Evolutionary conservation across 1,140 invertebrate genomes (phyloP).

Genomic region (Anastrepha ludens): DNA sequence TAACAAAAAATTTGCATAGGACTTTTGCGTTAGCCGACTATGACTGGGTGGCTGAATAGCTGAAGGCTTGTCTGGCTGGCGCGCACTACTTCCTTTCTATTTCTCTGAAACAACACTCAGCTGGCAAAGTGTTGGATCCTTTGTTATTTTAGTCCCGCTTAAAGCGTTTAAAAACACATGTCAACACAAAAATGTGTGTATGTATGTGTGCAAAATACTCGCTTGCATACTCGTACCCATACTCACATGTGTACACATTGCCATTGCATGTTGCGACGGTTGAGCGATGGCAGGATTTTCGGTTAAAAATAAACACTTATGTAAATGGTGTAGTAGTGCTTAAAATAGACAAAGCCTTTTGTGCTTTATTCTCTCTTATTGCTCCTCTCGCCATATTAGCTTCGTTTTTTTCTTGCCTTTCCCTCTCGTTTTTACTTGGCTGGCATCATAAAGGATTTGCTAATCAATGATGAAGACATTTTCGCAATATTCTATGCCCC

Average conservation of each 20-base stretch:
- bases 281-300: neutral
- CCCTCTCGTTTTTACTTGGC: neutral
- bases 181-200: neutral
- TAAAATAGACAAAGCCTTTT: slow-evolving; percentile 17
- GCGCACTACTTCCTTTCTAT: too few relatives aligned
- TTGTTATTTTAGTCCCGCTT: neutral
- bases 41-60: neutral
- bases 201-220: too few relatives aligned
- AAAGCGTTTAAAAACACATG: neutral
- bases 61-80: neutral
- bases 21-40: neutral
- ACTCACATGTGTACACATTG: neutral
- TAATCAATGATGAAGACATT: slow-evolving; percentile 19
- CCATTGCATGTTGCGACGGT: neutral
- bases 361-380: neutral
- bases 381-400: neutral
- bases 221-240: neutral
- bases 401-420: neutral
- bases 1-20: slow-evolving; percentile 64
- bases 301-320: slow-evolving; percentile 19
- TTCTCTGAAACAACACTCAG: neutral
- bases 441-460: neutral
- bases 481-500: neutral
- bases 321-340: neutral
- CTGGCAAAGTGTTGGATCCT: neutral